Conservation (phyloP, 1,140 invertebrate genomes). For the Venustaconcha ellipsiformis region DNA sequence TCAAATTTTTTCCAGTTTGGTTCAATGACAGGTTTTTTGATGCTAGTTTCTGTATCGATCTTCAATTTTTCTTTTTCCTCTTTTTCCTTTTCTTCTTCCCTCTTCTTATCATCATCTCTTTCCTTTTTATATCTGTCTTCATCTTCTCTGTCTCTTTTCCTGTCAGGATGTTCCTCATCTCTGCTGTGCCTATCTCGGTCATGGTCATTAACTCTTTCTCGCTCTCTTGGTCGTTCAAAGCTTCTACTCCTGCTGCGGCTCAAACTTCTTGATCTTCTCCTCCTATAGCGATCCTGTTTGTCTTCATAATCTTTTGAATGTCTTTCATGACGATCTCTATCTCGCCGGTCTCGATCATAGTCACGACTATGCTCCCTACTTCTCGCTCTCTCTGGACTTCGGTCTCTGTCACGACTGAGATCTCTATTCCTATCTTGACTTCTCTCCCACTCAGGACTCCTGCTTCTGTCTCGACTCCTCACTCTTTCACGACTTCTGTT, state of each 20-base stretch:
- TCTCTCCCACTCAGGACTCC: constrained; percentile 31
- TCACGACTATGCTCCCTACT: constrained; percentile 17
- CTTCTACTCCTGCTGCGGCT: constrained; percentile 28
- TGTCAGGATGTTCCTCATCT: constrained; percentile 17
- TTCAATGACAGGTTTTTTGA: constrained; percentile 26
- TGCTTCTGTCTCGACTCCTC: constrained; percentile 32
- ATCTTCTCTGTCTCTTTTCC: constrained; percentile 7
- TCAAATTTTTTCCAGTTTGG: constrained; percentile 37
- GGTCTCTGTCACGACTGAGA: neutral
- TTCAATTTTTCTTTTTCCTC: constrained; percentile 17
- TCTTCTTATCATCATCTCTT: constrained; percentile 4
- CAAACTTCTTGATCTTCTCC: constrained; percentile 17
- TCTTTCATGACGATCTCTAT: constrained; percentile 7
- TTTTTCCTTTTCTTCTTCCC: constrained; percentile 11
- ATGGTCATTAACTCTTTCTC: constrained; percentile 7
- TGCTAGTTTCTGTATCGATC: neutral
- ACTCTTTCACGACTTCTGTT: constrained; percentile 15
- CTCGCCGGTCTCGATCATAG: constrained; percentile 6
- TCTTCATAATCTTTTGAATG: constrained; percentile 1
- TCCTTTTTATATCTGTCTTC: constrained; percentile 28
- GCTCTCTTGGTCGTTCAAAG: constrained; percentile 12
- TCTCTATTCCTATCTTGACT: constrained; percentile 4
- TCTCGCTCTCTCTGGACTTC: neutral
- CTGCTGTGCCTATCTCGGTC: constrained; percentile 1
- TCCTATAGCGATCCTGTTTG: constrained; percentile 6